Percentiles rank a stretch among this genome's conserved stretches.
phyloP scores from a whole-genome alignment of 1,140 invertebrate species.

The Asobara japonica region DNA sequence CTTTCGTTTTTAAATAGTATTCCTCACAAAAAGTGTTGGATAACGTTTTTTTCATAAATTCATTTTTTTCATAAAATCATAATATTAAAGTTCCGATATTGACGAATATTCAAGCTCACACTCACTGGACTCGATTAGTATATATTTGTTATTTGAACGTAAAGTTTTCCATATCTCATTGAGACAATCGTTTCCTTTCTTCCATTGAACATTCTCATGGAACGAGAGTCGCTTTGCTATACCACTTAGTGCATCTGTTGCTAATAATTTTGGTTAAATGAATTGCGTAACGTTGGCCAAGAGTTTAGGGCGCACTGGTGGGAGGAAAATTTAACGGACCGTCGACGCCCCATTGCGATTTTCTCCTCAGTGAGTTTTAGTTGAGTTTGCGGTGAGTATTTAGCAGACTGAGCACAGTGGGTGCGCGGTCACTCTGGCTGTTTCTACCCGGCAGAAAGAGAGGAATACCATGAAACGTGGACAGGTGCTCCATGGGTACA shows the following conservation, averaged over 20 bases:
- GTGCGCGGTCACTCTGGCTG: background rate
- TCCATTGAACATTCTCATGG: background rate
- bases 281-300: background rate
- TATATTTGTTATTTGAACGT: background rate
- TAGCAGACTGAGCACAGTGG: background rate
- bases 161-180: background rate
- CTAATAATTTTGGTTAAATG: background rate
- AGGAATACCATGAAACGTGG: background rate
- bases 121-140: background rate
- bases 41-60: no score
- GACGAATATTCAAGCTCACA: background rate
- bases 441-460: background rate
- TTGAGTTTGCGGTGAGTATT: constrained; percentile 5
- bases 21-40: no score
- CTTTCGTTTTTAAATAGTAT: no score
- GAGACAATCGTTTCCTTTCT: background rate
- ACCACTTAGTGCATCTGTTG: background rate
- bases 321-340: background rate
- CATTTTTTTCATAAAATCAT: no score
- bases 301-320: background rate
- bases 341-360: background rate
- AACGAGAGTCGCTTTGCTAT: background rate
- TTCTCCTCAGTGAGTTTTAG: background rate
- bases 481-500: constrained; percentile 9
- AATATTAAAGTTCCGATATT: no score